Evolutionary conservation across 2,888 invertebrate genomes (phyloP).

Genomic region (Lasius fuliginosus): DNA sequence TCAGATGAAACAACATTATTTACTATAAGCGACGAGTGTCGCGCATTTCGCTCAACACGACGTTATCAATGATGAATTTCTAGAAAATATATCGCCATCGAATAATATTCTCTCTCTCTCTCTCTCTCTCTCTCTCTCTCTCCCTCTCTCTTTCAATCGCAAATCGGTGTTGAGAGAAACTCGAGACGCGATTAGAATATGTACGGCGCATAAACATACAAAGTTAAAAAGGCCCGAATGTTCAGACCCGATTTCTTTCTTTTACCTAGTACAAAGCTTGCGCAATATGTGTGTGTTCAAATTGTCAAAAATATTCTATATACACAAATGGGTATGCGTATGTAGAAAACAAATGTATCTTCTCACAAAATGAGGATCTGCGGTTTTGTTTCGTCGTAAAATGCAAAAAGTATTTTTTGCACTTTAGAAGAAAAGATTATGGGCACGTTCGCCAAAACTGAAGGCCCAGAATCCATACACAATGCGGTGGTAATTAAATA

Average conservation of each 20-base stretch:
- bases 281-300: slow-evolving; percentile 68
- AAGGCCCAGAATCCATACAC: slow-evolving; percentile 7
- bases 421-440: not conserved
- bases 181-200: slow-evolving; percentile 65
- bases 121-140: slow-evolving; percentile 6
- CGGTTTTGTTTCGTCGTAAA: slow-evolving; percentile 38
- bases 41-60: slow-evolving; percentile 66
- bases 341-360: slow-evolving; percentile 55
- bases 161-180: slow-evolving; percentile 66
- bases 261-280: slow-evolving; percentile 72
- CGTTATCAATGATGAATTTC: slow-evolving; percentile 61
- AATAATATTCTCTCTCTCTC: slow-evolving; percentile 57
- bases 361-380: slow-evolving; percentile 63
- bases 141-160: slow-evolving; percentile 36
- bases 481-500: not conserved
- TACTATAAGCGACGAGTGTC: slow-evolving; percentile 76
- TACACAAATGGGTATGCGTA: slow-evolving; percentile 65
- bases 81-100: slow-evolving; percentile 70
- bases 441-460: not conserved
- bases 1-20: slow-evolving; percentile 74
- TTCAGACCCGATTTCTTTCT: slow-evolving; percentile 60
- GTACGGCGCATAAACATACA: slow-evolving; percentile 79
- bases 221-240: slow-evolving; percentile 75
- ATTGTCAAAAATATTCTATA: slow-evolving; percentile 81
- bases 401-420: slow-evolving; percentile 34